Evolutionary conservation across 2,888 invertebrate genomes (phyloP).

Genomic region (Coenonympha arcania): DNA sequence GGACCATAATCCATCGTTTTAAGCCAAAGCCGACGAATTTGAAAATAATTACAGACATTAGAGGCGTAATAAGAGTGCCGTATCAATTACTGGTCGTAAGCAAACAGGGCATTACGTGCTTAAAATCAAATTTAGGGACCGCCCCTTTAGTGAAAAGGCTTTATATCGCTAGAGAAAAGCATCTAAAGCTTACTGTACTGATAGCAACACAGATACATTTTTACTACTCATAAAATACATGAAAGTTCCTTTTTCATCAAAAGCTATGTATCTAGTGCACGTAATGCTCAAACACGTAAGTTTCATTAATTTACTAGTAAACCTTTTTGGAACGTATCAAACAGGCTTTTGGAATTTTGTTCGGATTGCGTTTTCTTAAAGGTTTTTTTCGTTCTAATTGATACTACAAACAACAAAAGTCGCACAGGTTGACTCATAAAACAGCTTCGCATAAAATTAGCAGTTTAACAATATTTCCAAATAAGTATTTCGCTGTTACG

Average conservation of each 20-base stretch:
- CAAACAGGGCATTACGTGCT: slow-evolving; percentile 66
- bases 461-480: neutral
- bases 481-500: neutral
- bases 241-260: no score
- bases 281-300: neutral
- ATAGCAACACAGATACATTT: slow-evolving; percentile 28
- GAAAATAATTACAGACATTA: slow-evolving; percentile 72
- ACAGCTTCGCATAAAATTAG: neutral
- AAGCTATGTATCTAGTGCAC: neutral
- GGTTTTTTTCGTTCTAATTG: no score
- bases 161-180: slow-evolving; percentile 27
- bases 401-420: no score
- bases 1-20: slow-evolving; percentile 54
- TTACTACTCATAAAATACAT: neutral
- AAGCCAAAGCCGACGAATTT: slow-evolving; percentile 61
- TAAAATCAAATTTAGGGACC: slow-evolving; percentile 70
- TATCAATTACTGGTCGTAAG: slow-evolving; percentile 66
- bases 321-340: no score
- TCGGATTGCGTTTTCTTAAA: no score
- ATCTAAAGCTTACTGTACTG: slow-evolving; percentile 38
- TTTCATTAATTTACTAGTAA: no score
- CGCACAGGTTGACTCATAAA: no score
- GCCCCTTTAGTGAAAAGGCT: slow-evolving; percentile 35
- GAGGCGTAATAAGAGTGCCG: slow-evolving; percentile 60
- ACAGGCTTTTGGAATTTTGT: no score